phyloP scores from a whole-genome alignment of 2,113 vertebrate species.

The Proterorhinus semilunaris region DNA sequence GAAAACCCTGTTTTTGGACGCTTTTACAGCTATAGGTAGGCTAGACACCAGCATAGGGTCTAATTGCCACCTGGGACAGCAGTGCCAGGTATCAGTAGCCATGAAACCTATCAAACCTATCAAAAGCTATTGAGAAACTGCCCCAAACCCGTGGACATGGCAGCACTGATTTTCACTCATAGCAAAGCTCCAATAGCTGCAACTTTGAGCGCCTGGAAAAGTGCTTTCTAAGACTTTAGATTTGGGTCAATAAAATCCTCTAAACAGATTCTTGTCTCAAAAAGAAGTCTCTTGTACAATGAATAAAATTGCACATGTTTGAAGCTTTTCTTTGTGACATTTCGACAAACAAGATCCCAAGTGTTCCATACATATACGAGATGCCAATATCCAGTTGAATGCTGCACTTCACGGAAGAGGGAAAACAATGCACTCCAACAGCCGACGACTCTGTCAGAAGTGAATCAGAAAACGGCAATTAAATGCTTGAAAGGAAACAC shows the following conservation, averaged over 20 bases:
- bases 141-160: too few relatives aligned
- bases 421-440: conserved; percentile 25
- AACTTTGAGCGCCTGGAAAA: conserved; percentile 1
- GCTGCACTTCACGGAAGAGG: neutral
- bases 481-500: conserved; percentile 6
- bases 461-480: conserved; percentile 23
- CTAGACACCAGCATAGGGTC: too few relatives aligned
- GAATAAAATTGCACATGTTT: conserved; percentile 12
- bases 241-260: too few relatives aligned
- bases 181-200: too few relatives aligned
- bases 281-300: neutral
- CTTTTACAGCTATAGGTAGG: conserved; percentile 24
- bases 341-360: conserved; percentile 25
- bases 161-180: too few relatives aligned
- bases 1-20: conserved; percentile 37
- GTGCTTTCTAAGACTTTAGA: neutral
- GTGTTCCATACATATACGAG: conserved; percentile 12
- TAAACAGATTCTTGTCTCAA: too few relatives aligned
- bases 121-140: too few relatives aligned
- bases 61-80: too few relatives aligned
- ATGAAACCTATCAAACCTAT: too few relatives aligned
- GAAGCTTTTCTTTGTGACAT: conserved; percentile 30
- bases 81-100: too few relatives aligned
- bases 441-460: conserved; percentile 17
- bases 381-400: conserved; percentile 34